phyloP scores from a whole-genome alignment of 2,888 invertebrate species.

The Phortica magna region DNA sequence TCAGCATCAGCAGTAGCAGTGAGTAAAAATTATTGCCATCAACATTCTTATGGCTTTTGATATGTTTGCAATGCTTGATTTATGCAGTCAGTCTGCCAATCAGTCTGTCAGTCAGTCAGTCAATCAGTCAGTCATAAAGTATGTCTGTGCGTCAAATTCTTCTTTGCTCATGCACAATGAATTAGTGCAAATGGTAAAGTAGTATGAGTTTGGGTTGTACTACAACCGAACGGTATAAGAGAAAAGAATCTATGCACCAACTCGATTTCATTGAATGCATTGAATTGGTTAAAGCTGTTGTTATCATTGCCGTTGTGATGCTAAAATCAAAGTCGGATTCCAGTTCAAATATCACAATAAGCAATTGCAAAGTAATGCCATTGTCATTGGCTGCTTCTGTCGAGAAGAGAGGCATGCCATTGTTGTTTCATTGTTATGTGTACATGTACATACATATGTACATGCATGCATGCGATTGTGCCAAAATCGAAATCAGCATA shows the following conservation, averaged over 20 bases:
- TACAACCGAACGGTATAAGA: neutral
- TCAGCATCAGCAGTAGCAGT: neutral
- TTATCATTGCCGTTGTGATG: too few relatives aligned
- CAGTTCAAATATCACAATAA: too few relatives aligned
- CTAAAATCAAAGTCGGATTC: too few relatives aligned
- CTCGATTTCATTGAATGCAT: neutral
- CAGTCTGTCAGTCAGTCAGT: conserved; percentile 6
- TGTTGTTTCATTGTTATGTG: too few relatives aligned
- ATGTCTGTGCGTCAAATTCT: too few relatives aligned
- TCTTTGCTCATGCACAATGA: neutral
- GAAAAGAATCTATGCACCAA: neutral
- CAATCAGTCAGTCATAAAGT: neutral
- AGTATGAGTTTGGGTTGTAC: neutral
- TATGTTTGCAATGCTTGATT: too few relatives aligned
- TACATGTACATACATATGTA: too few relatives aligned
- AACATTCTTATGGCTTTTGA: conserved; percentile 6
- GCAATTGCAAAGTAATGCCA: too few relatives aligned
- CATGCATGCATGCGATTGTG: too few relatives aligned
- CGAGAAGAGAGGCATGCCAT: too few relatives aligned
- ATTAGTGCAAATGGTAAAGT: conserved; percentile 14
- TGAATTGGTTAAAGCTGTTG: neutral
- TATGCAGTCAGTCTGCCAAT: neutral
- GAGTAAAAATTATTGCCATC: neutral
- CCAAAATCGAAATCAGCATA: too few relatives aligned
- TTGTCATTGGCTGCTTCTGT: too few relatives aligned